Evolutionary conservation across 2,888 invertebrate species (phyloP).

Genomic region (Malthinus flaveolus): DNA sequence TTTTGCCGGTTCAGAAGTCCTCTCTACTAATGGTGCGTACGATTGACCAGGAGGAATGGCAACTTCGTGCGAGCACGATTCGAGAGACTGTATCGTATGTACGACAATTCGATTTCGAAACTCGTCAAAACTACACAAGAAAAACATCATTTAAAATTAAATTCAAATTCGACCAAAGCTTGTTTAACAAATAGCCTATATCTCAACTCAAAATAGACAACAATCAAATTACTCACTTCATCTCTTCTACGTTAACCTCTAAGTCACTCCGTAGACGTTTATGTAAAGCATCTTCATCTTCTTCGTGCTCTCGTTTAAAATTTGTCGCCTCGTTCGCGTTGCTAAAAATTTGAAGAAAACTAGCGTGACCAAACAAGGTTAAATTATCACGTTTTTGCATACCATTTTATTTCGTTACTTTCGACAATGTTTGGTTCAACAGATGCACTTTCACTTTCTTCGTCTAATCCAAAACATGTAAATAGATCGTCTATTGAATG

Average conservation of each 20-base stretch:
- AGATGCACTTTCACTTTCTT: conserved; percentile 21
- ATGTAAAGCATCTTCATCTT: conserved; percentile 31
- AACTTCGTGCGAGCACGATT: conserved; percentile 95
- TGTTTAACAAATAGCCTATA: background rate
- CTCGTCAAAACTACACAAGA: conserved; percentile 67
- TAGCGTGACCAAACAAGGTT: conserved; percentile 31
- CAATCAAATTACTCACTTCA: conserved; percentile 43
- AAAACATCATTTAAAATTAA: background rate
- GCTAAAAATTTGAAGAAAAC: conserved; percentile 34
- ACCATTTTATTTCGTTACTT: conserved; percentile 6
- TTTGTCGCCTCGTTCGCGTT: conserved; percentile 41
- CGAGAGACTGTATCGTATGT: conserved; percentile 86
- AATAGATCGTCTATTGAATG: conserved; percentile 53
- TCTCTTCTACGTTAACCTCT: conserved; percentile 47
- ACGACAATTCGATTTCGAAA: conserved; percentile 81
- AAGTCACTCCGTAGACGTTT: conserved; percentile 47
- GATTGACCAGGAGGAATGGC: conserved; percentile 88
- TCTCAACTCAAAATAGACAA: background rate
- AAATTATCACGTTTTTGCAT: conserved; percentile 18
- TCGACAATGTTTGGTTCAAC: background rate
- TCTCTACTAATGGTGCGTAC: conserved; percentile 66
- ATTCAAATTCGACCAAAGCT: background rate
- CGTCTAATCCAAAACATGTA: conserved; percentile 49
- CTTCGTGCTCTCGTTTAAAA: conserved; percentile 40
- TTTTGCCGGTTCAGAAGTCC: conserved; percentile 77